phyloP scores from a whole-genome alignment of 2,797 vertebrate species.

The Microhierax caerulescens region DNA sequence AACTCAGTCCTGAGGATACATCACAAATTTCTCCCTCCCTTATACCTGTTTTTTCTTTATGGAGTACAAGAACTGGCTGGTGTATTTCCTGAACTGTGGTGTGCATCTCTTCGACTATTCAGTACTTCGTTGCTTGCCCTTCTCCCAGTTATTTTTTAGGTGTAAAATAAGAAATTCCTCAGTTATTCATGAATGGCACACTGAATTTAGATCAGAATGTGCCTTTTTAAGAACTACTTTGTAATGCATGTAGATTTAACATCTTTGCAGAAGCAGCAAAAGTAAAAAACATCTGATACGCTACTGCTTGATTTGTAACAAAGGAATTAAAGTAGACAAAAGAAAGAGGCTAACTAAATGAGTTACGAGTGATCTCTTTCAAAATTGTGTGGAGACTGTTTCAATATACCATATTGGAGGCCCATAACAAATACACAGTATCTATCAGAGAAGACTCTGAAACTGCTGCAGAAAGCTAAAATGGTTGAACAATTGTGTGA shows the following conservation, averaged over 20 bases:
- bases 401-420: not conserved
- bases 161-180: not conserved
- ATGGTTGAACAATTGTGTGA: not conserved
- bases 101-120: not conserved
- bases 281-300: not conserved
- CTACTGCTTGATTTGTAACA: not conserved
- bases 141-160: not conserved
- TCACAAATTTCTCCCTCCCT: not conserved
- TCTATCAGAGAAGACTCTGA: not conserved
- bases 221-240: not conserved
- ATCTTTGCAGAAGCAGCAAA: not conserved
- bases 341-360: not conserved
- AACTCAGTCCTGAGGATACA: not conserved
- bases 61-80: not conserved
- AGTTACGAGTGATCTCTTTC: not conserved
- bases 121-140: not conserved
- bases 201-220: not conserved
- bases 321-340: not conserved
- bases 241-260: not conserved
- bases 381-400: not conserved
- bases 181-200: not conserved
- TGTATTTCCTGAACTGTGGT: not conserved
- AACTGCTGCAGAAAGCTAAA: not conserved
- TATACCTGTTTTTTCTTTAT: not conserved
- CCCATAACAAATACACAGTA: not conserved